Percentiles rank a stretch among this genome's conserved stretches.
Conservation (phyloP, 2,797 vertebrate species). For the Tragelaphus oryx region DNA sequence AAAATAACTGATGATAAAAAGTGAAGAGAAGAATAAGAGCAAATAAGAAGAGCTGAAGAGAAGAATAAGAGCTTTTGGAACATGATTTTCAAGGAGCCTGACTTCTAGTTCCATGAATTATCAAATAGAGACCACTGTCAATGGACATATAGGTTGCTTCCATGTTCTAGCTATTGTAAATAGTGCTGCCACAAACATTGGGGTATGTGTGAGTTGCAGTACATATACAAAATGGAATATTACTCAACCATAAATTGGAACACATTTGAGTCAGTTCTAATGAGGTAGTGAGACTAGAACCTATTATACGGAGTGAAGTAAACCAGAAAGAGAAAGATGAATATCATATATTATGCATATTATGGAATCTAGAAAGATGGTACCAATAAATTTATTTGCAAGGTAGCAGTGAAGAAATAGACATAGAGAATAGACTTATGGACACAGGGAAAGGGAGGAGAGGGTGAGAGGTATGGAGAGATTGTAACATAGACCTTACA, state of each 20-base stretch:
- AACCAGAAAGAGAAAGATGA: not conserved
- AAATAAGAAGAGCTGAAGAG: not conserved
- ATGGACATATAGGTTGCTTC: not conserved
- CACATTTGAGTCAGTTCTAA: not conserved
- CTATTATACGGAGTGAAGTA: not conserved
- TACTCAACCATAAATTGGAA: not conserved
- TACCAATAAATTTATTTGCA: not conserved
- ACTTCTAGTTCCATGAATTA: not conserved
- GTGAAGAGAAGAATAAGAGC: not conserved
- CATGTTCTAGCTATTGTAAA: not conserved
- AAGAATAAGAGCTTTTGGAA: not conserved
- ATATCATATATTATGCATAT: not conserved
- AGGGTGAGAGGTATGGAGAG: not conserved
- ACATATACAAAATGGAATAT: not conserved
- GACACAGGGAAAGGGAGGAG: not conserved
- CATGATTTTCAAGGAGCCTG: not conserved
- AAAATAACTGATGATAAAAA: not conserved
- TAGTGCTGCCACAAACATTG: not conserved
- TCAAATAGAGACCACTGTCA: not conserved
- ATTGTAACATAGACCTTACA: not conserved
- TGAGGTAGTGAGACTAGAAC: not conserved
- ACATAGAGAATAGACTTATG: not conserved
- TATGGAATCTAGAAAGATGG: not conserved
- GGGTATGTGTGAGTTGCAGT: not conserved
- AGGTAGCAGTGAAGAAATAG: not conserved